phyloP scores from a whole-genome alignment of 2,888 invertebrate genomes.

The Dendrolimus pini region DNA sequence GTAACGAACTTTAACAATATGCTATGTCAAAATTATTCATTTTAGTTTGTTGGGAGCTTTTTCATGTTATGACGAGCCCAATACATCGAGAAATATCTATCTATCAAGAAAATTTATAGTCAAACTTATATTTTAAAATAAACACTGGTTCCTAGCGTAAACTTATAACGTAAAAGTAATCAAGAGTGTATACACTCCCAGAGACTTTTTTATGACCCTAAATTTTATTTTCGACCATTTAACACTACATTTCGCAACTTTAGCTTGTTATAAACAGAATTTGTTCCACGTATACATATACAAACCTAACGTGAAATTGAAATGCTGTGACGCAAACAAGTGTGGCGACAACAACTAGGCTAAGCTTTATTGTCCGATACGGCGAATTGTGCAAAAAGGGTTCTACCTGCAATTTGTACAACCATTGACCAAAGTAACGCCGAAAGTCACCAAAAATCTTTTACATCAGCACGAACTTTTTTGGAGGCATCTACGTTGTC shows the following conservation, averaged over 20 bases:
- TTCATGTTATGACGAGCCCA: too few relatives aligned
- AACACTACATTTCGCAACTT: slow-evolving; percentile 41
- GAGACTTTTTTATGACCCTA: neutral
- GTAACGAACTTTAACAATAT: too few relatives aligned
- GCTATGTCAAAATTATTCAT: too few relatives aligned
- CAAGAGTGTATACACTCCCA: too few relatives aligned
- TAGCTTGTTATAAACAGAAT: slow-evolving; percentile 52
- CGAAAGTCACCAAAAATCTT: slow-evolving; percentile 14
- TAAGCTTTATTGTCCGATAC: slow-evolving; percentile 48
- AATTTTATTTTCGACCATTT: slow-evolving; percentile 37
- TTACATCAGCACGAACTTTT: slow-evolving; percentile 31
- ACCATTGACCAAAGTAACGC: slow-evolving; percentile 23
- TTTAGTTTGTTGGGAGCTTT: too few relatives aligned
- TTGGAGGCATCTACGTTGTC: slow-evolving; percentile 38
- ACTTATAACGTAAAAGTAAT: too few relatives aligned
- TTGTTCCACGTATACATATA: slow-evolving; percentile 59
- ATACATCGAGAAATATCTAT: too few relatives aligned
- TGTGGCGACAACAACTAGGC: slow-evolving; percentile 59
- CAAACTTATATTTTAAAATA: too few relatives aligned
- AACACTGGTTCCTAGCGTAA: too few relatives aligned
- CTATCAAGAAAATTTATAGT: too few relatives aligned
- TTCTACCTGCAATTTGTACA: slow-evolving; percentile 59
- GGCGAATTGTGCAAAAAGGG: slow-evolving; percentile 73
- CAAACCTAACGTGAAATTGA: slow-evolving; percentile 69
- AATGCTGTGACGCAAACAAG: slow-evolving; percentile 53